phyloP scores from a whole-genome alignment of 2,888 invertebrate genomes.

The Lamellibrachia columna region DNA sequence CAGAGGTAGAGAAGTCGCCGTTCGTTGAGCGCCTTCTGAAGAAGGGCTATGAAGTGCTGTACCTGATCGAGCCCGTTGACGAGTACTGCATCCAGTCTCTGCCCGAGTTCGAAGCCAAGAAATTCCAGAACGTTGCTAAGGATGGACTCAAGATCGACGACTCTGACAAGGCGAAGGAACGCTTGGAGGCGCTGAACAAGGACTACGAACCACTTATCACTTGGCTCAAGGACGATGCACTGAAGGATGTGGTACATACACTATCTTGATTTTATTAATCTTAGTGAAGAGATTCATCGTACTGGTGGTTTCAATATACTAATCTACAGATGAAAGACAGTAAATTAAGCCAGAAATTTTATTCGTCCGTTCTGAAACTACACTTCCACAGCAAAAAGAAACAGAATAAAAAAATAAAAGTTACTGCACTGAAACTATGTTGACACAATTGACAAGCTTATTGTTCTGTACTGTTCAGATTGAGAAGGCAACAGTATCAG shows the following conservation, averaged over 20 bases:
- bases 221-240: constrained; percentile 85
- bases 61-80: constrained; percentile 94
- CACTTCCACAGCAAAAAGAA: not conserved
- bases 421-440: too few relatives aligned
- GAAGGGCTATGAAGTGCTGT: constrained; percentile 93
- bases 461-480: constrained; percentile 64
- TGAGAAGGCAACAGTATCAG: constrained; percentile 84
- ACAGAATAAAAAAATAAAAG: too few relatives aligned
- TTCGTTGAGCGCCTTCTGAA: constrained; percentile 93
- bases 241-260: constrained; percentile 77
- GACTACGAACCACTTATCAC: constrained; percentile 88
- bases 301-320: not conserved
- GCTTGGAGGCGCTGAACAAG: constrained; percentile 76
- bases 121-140: constrained; percentile 97
- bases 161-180: constrained; percentile 77
- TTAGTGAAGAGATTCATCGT: not conserved
- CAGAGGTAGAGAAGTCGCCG: constrained; percentile 88
- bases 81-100: constrained; percentile 94
- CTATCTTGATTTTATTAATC: not conserved
- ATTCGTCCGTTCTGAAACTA: not conserved
- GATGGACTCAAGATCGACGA: constrained; percentile 88
- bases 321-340: too few relatives aligned
- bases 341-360: not conserved
- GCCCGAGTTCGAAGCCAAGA: constrained; percentile 98
- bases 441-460: too few relatives aligned